These are phyloP conservation scores for Stratiomys singularior DNA, from an alignment of 2,888 invertebrate genomes.

Conservation along the genomic window DNA sequence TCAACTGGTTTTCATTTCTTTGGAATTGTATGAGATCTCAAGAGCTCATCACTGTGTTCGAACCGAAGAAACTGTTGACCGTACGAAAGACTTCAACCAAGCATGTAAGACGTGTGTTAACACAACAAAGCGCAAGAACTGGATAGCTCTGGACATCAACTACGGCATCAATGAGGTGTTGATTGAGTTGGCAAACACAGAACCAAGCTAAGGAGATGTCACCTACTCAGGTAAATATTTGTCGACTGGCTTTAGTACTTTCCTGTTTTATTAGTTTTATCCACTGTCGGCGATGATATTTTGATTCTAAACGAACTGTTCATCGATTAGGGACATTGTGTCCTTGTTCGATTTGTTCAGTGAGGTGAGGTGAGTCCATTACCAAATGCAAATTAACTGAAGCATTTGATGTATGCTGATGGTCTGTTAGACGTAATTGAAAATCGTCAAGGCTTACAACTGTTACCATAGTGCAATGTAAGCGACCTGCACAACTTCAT, in stretches of 20 bases:
- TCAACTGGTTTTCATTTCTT: conserved; percentile 18
- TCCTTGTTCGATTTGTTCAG: conserved; percentile 16
- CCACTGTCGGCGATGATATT: conserved; percentile 5
- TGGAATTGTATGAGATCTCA: neutral
- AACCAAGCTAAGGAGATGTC: conserved; percentile 5
- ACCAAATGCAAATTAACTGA: no score
- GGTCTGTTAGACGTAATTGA: no score
- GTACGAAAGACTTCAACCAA: no score
- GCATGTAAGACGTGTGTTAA: no score
- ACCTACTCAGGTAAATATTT: conserved; percentile 42
- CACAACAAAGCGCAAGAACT: conserved; percentile 2
- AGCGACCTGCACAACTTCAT: no score
- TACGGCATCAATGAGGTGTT: conserved; percentile 21
- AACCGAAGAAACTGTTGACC: no score
- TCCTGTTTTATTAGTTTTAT: conserved; percentile 23
- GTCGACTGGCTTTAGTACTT: conserved; percentile 21
- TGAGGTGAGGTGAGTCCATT: no score
- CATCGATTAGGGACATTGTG: neutral
- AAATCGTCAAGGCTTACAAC: no score
- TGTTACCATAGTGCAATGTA: no score
- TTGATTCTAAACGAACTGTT: neutral
- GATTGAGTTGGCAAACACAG: conserved; percentile 38
- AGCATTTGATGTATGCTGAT: no score
- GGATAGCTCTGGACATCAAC: conserved; percentile 6
- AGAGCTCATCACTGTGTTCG: no score